phyloP scores from a whole-genome alignment of 2,888 invertebrate genomes.

The Timema podura region DNA sequence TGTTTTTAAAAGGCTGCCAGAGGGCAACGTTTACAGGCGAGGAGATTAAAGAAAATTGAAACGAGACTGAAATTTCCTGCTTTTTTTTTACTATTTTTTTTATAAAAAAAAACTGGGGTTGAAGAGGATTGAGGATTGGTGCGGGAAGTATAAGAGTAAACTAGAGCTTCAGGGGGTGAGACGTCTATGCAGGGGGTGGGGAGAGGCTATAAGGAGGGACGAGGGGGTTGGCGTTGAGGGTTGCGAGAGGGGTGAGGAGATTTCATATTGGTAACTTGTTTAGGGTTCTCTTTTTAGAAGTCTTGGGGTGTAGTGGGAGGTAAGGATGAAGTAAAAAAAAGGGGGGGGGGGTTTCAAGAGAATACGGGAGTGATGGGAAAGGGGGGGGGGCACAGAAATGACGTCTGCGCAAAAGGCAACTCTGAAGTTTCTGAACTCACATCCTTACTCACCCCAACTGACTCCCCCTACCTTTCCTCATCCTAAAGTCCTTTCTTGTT shows the following conservation, averaged over 20 bases:
- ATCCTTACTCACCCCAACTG: too few relatives aligned
- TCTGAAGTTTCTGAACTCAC: too few relatives aligned
- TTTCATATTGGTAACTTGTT: conserved; percentile 33
- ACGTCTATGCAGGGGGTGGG: conserved; percentile 12
- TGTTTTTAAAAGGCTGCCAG: conserved; percentile 34
- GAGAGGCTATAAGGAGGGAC: conserved; percentile 17
- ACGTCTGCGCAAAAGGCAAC: too few relatives aligned
- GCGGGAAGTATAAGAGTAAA: background rate
- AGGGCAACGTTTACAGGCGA: conserved; percentile 30
- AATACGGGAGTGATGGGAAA: too few relatives aligned
- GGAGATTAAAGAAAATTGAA: conserved; percentile 34
- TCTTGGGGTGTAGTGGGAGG: conserved; percentile 6
- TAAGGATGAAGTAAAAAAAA: conserved; percentile 1
- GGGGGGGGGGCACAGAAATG: too few relatives aligned
- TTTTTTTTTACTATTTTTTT: conserved; percentile 13
- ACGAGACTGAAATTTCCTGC: conserved; percentile 33
- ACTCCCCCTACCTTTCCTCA: too few relatives aligned
- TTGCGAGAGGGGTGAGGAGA: conserved; percentile 17
- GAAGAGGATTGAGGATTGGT: conserved; percentile 8
- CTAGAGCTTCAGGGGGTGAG: conserved; percentile 6
- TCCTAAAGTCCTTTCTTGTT: too few relatives aligned
- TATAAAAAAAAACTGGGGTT: background rate
- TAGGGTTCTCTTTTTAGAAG: conserved; percentile 32
- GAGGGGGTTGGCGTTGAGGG: background rate
- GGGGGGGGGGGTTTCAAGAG: too few relatives aligned